Evolutionary conservation across 53 echinoderm and acorn worm genomes (phyloP).

Genomic region (Hippasteria phrygiana): DNA sequence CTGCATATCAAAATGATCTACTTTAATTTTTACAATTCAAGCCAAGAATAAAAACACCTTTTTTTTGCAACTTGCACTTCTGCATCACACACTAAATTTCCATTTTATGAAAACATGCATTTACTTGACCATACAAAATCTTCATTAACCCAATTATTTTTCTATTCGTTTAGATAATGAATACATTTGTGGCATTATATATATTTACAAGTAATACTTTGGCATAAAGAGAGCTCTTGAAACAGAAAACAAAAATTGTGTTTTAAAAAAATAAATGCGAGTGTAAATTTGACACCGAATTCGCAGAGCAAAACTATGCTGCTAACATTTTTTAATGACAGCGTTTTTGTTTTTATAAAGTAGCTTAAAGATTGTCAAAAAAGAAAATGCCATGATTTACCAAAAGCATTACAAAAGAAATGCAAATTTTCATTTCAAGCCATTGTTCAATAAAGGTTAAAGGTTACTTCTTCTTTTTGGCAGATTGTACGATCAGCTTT

Average conservation of each 20-base stretch:
- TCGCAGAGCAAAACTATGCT: too few species aligned
- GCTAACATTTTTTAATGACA: too few species aligned
- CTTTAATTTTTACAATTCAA: not conserved
- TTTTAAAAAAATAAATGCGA: too few species aligned
- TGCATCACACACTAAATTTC: not conserved
- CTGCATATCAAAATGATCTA: not conserved
- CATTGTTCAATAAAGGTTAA: not conserved
- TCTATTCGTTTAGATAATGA: not conserved
- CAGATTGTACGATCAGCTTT: not conserved
- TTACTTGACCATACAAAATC: not conserved
- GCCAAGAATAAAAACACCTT: not conserved
- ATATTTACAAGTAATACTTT: constrained; percentile 26
- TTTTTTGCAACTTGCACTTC: not conserved
- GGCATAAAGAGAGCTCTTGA: too few species aligned
- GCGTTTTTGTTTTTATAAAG: too few species aligned
- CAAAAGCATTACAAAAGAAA: not conserved
- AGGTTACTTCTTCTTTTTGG: not conserved
- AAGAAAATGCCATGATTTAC: not conserved
- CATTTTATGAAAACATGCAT: too few species aligned
- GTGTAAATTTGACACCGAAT: too few species aligned
- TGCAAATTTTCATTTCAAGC: not conserved
- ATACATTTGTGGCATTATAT: not conserved
- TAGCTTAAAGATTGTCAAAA: not conserved
- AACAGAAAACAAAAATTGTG: not conserved
- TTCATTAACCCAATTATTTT: not conserved